These are phyloP conservation scores for Hyla sarda DNA, from an alignment of 2,113 vertebrate genomes.

Conservation along the genomic window DNA sequence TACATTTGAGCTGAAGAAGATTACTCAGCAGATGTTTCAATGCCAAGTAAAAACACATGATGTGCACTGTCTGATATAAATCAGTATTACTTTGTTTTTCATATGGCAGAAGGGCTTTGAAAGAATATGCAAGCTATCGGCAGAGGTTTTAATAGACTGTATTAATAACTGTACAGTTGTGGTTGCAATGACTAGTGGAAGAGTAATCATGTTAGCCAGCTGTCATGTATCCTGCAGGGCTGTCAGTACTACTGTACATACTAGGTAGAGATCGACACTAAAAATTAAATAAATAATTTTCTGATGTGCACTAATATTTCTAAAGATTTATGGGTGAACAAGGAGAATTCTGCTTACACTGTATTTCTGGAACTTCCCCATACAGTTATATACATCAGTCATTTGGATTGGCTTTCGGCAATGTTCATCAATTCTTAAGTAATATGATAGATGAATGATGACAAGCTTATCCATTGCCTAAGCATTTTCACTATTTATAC, in stretches of 20 bases:
- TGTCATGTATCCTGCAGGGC: neutral
- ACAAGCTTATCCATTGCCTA: neutral
- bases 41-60: conserved; percentile 37
- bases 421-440: neutral
- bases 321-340: neutral
- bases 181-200: conserved; percentile 28
- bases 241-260: conserved; percentile 1
- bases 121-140: conserved; percentile 7
- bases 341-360: neutral
- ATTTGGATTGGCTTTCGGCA: neutral
- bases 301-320: neutral
- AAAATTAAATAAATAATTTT: neutral
- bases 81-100: conserved; percentile 54
- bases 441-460: neutral
- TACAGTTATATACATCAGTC: neutral
- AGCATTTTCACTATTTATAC: neutral
- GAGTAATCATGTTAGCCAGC: conserved; percentile 50
- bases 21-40: conserved; percentile 44
- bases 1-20: neutral
- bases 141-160: conserved; percentile 30
- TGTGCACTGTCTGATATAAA: conserved; percentile 41
- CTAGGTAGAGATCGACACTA: neutral
- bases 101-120: conserved; percentile 36
- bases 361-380: neutral
- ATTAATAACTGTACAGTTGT: conserved; percentile 26